phyloP scores from a whole-genome alignment of 2,113 vertebrate species.

The Lagenorhynchus albirostris region DNA sequence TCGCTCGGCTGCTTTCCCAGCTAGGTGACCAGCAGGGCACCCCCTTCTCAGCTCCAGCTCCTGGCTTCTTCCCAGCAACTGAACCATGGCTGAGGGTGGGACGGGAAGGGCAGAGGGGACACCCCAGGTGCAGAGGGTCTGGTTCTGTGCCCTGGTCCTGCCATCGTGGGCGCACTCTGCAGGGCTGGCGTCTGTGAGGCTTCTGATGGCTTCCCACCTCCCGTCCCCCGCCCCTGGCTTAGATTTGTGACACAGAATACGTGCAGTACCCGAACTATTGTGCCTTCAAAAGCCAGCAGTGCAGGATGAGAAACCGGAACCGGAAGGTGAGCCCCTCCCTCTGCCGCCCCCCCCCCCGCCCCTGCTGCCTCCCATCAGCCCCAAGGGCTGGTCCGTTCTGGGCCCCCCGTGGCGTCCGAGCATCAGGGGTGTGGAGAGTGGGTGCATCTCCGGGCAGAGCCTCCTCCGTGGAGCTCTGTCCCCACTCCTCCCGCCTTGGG shows the following conservation, averaged over 20 bases:
- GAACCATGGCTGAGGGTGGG: not conserved
- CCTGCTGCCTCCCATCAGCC: not conserved
- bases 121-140: not conserved
- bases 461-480: not conserved
- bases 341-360: too few species aligned
- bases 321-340: constrained; percentile 72
- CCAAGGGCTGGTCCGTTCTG: rapidly evolving
- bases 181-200: not conserved
- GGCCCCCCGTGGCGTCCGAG: not conserved
- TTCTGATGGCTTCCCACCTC: not conserved
- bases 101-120: not conserved
- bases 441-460: not conserved
- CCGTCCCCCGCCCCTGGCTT: not conserved
- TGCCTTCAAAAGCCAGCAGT: constrained; percentile 83
- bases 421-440: not conserved
- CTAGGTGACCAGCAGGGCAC: not conserved
- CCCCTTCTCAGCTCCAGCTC: not conserved
- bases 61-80: not conserved
- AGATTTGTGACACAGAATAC: constrained; percentile 80
- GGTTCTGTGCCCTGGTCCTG: not conserved
- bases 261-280: constrained; percentile 82
- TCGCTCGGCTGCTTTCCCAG: not conserved
- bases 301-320: constrained; percentile 68
- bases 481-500: not conserved
- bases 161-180: not conserved